Percentiles rank a stretch among this genome's conserved stretches.
phyloP scores from a whole-genome alignment of 2,113 vertebrate species.

The Typhlomys cinereus region DNA sequence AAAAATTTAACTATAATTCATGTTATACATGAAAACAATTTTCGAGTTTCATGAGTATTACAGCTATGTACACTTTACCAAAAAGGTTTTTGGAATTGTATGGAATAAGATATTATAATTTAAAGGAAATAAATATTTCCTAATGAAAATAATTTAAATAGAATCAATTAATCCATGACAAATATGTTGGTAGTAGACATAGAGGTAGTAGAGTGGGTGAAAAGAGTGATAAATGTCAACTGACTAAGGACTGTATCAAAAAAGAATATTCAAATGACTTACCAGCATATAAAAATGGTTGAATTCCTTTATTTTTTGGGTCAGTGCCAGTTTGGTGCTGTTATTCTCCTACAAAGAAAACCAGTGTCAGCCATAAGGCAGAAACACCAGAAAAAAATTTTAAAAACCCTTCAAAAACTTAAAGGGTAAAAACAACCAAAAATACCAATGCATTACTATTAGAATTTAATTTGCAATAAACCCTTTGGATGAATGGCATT shows the following conservation, averaged over 20 bases:
- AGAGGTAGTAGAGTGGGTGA: no score
- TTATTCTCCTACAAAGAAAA: background rate
- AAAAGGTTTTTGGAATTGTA: background rate
- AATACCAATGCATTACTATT: no score
- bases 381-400: background rate
- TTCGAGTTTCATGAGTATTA: no score
- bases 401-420: no score
- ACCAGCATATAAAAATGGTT: background rate
- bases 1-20: no score
- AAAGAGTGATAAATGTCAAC: no score
- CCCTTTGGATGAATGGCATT: no score
- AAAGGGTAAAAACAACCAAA: no score
- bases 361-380: background rate
- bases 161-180: background rate
- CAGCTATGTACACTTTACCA: background rate
- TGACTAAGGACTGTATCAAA: no score
- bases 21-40: no score
- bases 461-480: no score
- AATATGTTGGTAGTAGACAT: background rate
- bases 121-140: background rate
- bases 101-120: background rate
- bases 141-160: background rate
- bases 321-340: background rate
- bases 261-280: no score
- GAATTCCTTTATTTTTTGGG: background rate